Conservation (phyloP, 2,113 vertebrate species). For the Atractosteus spatula region DNA sequence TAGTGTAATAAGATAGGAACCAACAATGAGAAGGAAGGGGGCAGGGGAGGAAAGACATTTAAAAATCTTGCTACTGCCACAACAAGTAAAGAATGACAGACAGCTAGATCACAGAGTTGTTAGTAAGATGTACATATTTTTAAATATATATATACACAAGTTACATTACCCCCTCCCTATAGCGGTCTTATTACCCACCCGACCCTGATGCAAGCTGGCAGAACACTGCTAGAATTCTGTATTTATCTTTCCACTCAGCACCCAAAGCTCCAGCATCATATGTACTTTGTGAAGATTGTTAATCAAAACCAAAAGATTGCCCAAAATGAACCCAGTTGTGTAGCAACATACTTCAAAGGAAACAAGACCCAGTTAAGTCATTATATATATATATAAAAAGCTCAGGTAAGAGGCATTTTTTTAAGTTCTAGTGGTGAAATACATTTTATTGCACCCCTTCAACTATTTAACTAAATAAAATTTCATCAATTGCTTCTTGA, state of each 20-base stretch:
- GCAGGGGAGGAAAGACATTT: constrained; percentile 46
- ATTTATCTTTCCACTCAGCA: constrained; percentile 34
- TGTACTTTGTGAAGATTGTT: constrained; percentile 23
- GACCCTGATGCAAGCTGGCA: constrained; percentile 37
- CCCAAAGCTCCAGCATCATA: constrained; percentile 57
- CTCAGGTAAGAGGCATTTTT: neutral
- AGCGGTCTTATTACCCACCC: constrained; percentile 38
- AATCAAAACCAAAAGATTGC: neutral
- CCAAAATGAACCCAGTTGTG: neutral
- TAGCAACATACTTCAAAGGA: constrained; percentile 1
- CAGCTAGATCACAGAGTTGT: constrained; percentile 69
- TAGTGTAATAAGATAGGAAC: constrained; percentile 49
- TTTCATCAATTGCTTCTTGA: neutral
- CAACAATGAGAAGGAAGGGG: constrained; percentile 44
- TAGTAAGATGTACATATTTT: constrained; percentile 62
- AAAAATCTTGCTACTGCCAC: constrained; percentile 67
- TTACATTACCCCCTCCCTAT: constrained; percentile 58
- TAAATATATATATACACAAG: constrained; percentile 47
- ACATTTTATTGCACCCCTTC: constrained; percentile 3
- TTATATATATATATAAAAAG: neutral
- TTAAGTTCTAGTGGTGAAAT: neutral
- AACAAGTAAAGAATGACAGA: constrained; percentile 68
- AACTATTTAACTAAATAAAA: neutral
- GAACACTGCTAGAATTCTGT: constrained; percentile 24
- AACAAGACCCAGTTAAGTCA: neutral